These are phyloP conservation scores for Rhinatrema bivittatum DNA, from an alignment of 2,797 vertebrate genomes.

Conservation along the genomic window DNA sequence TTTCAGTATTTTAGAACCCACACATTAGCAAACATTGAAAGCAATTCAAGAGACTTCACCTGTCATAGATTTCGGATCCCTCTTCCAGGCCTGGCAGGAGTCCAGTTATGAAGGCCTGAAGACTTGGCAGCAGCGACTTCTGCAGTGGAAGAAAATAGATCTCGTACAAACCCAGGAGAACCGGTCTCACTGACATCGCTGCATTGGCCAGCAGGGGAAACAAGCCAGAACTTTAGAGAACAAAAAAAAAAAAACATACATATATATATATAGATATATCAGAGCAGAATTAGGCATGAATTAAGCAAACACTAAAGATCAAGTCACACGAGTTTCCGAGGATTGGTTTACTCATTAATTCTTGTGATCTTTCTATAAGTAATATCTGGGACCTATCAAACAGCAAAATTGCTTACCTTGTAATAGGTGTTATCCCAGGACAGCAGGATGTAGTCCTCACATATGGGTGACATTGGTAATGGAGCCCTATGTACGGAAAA, in stretches of 20 bases:
- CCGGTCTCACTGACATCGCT: constrained; percentile 88
- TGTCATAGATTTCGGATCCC: constrained; percentile 90
- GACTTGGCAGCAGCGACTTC: constrained; percentile 84
- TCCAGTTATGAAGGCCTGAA: constrained; percentile 89
- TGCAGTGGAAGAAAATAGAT: constrained; percentile 94
- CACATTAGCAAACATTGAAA: too few relatives aligned
- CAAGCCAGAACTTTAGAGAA: constrained; percentile 73
- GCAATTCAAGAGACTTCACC: too few relatives aligned
- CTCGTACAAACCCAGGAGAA: constrained; percentile 84
- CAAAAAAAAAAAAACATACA: neutral
- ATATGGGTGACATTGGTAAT: too few relatives aligned
- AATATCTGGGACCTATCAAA: neutral
- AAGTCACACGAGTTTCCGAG: accelerated
- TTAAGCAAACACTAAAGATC: neutral
- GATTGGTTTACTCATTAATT: neutral
- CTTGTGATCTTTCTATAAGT: too few relatives aligned
- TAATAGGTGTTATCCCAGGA: too few relatives aligned
- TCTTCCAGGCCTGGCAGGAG: constrained; percentile 91
- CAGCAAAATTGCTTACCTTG: neutral
- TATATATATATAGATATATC: too few relatives aligned
- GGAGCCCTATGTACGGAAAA: too few relatives aligned
- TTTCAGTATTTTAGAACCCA: too few relatives aligned
- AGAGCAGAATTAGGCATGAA: accelerated
- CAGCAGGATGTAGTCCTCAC: too few relatives aligned
- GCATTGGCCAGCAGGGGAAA: constrained; percentile 89